phyloP scores from a whole-genome alignment of 1,140 invertebrate genomes.

The Drosophila gunungcola region DNA sequence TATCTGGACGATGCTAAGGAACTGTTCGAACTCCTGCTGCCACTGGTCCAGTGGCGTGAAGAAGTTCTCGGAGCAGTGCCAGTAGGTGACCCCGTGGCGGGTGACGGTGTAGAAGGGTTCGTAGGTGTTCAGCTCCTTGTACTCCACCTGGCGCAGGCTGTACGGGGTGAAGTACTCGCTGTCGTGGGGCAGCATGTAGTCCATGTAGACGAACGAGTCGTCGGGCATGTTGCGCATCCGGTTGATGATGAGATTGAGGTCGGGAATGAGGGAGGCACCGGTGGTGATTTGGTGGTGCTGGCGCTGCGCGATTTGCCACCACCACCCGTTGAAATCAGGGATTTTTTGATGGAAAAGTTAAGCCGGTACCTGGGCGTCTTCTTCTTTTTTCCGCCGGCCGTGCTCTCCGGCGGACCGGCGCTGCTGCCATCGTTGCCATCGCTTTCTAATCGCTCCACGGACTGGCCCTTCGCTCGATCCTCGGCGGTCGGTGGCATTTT shows the following conservation, averaged over 20 bases:
- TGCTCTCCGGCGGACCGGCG: neutral
- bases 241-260: slow-evolving; percentile 61
- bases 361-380: slow-evolving; percentile 4
- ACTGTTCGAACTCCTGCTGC: slow-evolving; percentile 90
- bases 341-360: slow-evolving; percentile 2
- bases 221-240: slow-evolving; percentile 75
- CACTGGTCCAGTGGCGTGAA: slow-evolving; percentile 89
- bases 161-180: slow-evolving; percentile 90
- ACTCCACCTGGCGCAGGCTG: slow-evolving; percentile 87
- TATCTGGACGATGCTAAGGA: slow-evolving; percentile 89
- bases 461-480: neutral
- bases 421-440: slow-evolving; percentile 1
- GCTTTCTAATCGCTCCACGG: slow-evolving; percentile 9
- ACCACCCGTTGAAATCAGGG: neutral
- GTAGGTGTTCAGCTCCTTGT: slow-evolving; percentile 87
- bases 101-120: slow-evolving; percentile 89
- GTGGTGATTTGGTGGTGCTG: slow-evolving; percentile 56
- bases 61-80: slow-evolving; percentile 87
- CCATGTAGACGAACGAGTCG: slow-evolving; percentile 88
- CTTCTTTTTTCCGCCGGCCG: neutral
- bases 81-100: slow-evolving; percentile 89
- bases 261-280: slow-evolving; percentile 77
- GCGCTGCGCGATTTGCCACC: neutral
- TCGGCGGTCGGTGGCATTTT: neutral
- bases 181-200: slow-evolving; percentile 88